Evolutionary conservation across 2,113 vertebrate genomes (phyloP), one percentile per base, ranked within the genome.

Genomic region (Dasyprocta punctata): DNA sequence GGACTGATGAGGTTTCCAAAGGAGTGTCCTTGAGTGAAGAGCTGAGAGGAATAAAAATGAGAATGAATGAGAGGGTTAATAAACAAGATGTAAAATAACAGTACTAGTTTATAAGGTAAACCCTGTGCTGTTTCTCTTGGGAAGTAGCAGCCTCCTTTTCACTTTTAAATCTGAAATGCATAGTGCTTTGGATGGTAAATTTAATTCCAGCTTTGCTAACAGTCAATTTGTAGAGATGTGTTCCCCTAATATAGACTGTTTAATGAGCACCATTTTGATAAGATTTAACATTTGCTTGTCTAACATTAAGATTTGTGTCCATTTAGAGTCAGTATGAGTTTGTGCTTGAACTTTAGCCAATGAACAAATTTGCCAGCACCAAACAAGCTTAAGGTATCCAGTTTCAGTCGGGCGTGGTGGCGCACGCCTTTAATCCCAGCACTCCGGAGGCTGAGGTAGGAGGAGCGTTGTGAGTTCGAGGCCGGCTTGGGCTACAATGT

Each of bases 221-320:
- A 78, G 90, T 90, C 63, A 92, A 41, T 86, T 75, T 86, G 38
- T 12, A 36, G 52, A 69, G 6, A 38, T 89, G 28, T 63, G 5
- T 67, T 82, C 63, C 56, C 49, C 63, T 93, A 81, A 89, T 63
- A 85, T 80, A 67, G 12, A 77, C 65, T 91, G 82, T 56, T 12
- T 75, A 60, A 86, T 89, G 20, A 28, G 0, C 11, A 82, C 22
- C 52, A 49, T 93, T 83, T 86, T 89, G 60, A 82, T 83, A 93
- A n/a, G 10, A 75, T 89, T 65, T 69, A 75, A 20, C 60, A 56
- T 93, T 93, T 92, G 14, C 52, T 97, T 96, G 77, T 95, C 24
- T 73, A 69, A 65, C 38, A 84, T 36, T 69, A 77, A 84, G 41
- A 75, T 56, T 38, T 11, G 69, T 77, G 41, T 60, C 30, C 13